Base-by-base conservation (phyloP, 1,140 invertebrate species). In the Aleiodes sp. region DNA sequence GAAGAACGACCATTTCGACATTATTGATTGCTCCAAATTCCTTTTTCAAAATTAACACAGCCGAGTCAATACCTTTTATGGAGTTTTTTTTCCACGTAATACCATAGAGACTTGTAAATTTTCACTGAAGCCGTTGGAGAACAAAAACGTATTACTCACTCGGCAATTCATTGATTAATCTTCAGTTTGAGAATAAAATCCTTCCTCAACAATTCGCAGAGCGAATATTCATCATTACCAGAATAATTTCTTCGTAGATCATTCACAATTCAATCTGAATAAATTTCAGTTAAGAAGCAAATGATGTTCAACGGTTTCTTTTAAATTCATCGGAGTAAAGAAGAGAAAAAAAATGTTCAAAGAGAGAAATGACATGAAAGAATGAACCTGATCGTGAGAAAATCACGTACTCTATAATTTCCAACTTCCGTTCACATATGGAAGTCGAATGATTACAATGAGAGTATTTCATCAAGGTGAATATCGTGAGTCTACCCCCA, bases 361-460 rank as follows among this genome's bases (percentile, higher is more conserved):
- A 56, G 52, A 52, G 61, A 41, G 19, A 65, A 65, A 66, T 29
- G 21, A 62, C 57, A 62, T 19, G 28, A 64, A 46, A 59, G 29
- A 71, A 70, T 29, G 56, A 63, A 65, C 67, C 73, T 66, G 74
- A 81, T 82, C 81, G 81, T 83, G 81, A 83, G 81, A 83, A 82
- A 78, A 82, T 75, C 78, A 65, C 68, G 56, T 28, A 66, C 72
- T 70, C 73, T 76, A 70, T 81, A 83, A 83, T 83, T 83, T 70
- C 80, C 75, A 70, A 82, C 81, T 83, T 83, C 81, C 81, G 81
- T 81, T 82, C 79, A 75, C 80, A 80, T 77, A 70, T 67, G 61
- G 56, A 57, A 46, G 41, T 43, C 71, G 64, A 73, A 61, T 43
- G 43, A 68, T 72, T 35, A 71, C 70, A 76, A 73, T 73, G 46